Conservation (phyloP, 2,113 vertebrate species). For the Dinomys branickii region DNA sequence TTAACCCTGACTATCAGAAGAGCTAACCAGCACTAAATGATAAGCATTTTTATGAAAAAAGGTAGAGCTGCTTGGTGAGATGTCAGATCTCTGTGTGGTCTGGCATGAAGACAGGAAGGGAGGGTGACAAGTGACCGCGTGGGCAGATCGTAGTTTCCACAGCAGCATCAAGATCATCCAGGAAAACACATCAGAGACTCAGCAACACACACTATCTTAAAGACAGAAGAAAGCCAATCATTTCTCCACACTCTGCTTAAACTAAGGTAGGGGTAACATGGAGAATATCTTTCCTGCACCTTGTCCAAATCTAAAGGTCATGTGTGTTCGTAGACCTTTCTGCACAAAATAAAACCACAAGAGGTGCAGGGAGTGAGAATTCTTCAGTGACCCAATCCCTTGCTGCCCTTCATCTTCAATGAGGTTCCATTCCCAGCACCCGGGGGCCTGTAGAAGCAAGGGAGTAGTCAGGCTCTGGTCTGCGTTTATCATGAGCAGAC, state of each 20-base stretch:
- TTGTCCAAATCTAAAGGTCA: no score
- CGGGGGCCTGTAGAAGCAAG: background rate
- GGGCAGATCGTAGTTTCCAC: background rate
- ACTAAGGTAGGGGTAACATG: background rate
- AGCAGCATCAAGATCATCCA: background rate
- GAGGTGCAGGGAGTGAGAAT: no score
- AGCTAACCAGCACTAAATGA: background rate
- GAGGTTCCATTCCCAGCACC: background rate
- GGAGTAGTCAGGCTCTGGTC: accelerated
- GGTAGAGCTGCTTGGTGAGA: no score
- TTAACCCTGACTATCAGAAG: background rate
- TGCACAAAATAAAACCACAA: background rate
- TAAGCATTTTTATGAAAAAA: background rate
- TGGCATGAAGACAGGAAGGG: background rate
- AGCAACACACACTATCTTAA: background rate
- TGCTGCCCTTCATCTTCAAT: background rate
- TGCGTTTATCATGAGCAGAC: background rate
- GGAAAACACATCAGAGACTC: accelerated
- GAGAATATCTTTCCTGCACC: background rate
- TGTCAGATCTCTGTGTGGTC: background rate
- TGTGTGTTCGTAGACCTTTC: background rate
- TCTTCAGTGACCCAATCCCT: background rate
- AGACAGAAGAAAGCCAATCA: background rate
- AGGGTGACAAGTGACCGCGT: accelerated
- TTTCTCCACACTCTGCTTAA: background rate